phyloP scores from a whole-genome alignment of 2,797 vertebrate genomes.

The Darevskia nairensis region DNA sequence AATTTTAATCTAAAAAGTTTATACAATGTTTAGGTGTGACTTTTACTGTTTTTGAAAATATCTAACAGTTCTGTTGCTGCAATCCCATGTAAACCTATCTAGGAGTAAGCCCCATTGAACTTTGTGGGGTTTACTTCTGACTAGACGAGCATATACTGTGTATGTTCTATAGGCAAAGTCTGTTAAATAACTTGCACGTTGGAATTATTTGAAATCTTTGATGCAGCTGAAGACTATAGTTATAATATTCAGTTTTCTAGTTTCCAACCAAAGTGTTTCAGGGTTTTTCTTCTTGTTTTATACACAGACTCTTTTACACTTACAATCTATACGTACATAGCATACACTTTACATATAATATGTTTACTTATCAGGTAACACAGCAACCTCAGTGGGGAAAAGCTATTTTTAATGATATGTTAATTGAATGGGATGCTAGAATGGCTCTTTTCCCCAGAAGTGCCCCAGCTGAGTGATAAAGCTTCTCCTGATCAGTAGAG shows the following conservation, averaged over 20 bases:
- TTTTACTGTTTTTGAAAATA: not conserved
- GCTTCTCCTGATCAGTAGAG: slow-evolving; percentile 68
- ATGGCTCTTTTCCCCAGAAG: slow-evolving; percentile 64
- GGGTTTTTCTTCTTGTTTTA: not conserved
- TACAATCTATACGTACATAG: slow-evolving; percentile 50
- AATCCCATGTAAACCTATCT: not conserved
- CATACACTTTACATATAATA: slow-evolving; percentile 69
- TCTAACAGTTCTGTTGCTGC: not conserved
- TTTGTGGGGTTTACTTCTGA: not conserved
- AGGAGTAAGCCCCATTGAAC: not conserved
- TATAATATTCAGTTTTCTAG: slow-evolving; percentile 44
- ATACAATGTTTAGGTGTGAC: not conserved
- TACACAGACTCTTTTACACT: not conserved
- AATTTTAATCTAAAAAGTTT: not conserved
- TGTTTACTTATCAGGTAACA: slow-evolving; percentile 66
- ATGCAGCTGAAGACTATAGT: slow-evolving; percentile 44
- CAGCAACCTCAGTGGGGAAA: slow-evolving; percentile 66
- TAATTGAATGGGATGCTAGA: slow-evolving; percentile 74
- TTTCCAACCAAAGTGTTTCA: slow-evolving; percentile 45
- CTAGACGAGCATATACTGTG: not conserved
- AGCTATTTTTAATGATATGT: slow-evolving; percentile 74
- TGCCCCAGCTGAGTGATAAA: slow-evolving; percentile 67
- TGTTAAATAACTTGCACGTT: slow-evolving; percentile 45
- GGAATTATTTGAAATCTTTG: slow-evolving; percentile 57
- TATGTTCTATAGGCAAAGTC: not conserved